Evolutionary conservation across 2,113 vertebrate species (phyloP).

Genomic region (Rhinopithecus roxellana): DNA sequence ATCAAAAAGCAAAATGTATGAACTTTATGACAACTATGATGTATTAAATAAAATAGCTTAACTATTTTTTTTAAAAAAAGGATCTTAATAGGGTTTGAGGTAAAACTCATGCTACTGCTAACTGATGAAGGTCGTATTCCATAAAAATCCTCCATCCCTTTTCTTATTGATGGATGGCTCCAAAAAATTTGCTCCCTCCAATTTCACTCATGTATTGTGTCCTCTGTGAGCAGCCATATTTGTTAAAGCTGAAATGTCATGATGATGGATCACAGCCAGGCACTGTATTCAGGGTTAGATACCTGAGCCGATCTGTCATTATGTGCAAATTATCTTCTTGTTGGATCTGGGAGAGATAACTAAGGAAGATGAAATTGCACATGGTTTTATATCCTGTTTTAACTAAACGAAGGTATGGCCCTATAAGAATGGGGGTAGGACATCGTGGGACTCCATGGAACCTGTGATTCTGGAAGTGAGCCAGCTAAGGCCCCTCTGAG

Average conservation of each 20-base stretch:
- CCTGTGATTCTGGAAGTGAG: neutral
- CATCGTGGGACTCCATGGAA: neutral
- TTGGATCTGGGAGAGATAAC: constrained; percentile 20
- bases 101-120: neutral
- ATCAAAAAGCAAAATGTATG: constrained; percentile 23
- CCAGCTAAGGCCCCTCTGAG: neutral
- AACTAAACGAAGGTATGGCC: neutral
- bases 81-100: neutral
- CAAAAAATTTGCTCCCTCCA: neutral
- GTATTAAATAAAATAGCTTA: constrained; percentile 3
- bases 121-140: neutral
- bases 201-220: neutral
- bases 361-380: constrained; percentile 40
- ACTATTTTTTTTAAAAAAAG: neutral
- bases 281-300: constrained; percentile 25
- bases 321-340: constrained; percentile 28
- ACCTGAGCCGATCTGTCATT: constrained; percentile 52
- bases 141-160: neutral
- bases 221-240: constrained; percentile 39
- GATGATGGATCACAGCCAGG: constrained; percentile 57
- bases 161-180: constrained; percentile 21
- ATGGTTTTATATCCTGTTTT: constrained; percentile 35
- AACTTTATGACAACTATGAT: constrained; percentile 11
- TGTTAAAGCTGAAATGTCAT: constrained; percentile 55
- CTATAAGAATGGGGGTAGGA: neutral